Evolutionary conservation across 2,888 invertebrate genomes (phyloP), one percentile per base, ranked within the genome.

Genomic region (Lasioglossum leucozonium): DNA sequence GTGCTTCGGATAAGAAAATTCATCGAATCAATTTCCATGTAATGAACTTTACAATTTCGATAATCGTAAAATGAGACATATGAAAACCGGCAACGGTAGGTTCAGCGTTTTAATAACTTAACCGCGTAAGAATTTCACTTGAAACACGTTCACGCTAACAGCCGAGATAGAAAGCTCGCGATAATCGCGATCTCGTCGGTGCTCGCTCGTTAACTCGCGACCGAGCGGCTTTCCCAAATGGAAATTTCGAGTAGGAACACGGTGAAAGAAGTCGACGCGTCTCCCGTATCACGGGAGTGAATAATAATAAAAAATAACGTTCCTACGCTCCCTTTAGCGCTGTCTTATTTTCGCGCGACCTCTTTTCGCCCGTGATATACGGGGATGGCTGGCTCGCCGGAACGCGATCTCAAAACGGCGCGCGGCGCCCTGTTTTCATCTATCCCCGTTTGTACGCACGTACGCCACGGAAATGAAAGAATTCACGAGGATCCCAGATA

Each of bases 381-480:
- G 51, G 67, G 65, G 67, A 79, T 86, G 76, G 55, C 4, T 86
- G 76, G 55, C 4, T 55, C 55, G 84, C 65, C 51, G 73, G 51
- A 6, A 26, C 11, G 42, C 69, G n/a, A n/a, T 77, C 42, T 74
- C 62, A 65, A 84, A 75, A 65, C 73, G 77, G 55, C n/a, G 51
- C 44, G 55, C 73, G 77, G 55, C n/a, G 51, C 44, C 37, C 77
- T 73, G 78, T 75, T 84, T 84, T 78, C 84, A 67, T 83, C 73
- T 62, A n/a, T 13, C 16, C 37, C 44, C 47, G 72, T 65, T 67
- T n/a, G 18, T 62, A 72, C 58, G 18, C 51, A 72, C 58, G 55
- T 77, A 58, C 69, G 42, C 65, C 51, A 26, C 30, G 79, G 74
- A 87, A 86, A 88, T 82, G 86, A 82, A 87, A 90, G 87, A 88